A percentile compares a stretch with the other conserved stretches of the same genome.
phyloP scores from a whole-genome alignment of 2,888 invertebrate genomes.

The Homarus gammarus region DNA sequence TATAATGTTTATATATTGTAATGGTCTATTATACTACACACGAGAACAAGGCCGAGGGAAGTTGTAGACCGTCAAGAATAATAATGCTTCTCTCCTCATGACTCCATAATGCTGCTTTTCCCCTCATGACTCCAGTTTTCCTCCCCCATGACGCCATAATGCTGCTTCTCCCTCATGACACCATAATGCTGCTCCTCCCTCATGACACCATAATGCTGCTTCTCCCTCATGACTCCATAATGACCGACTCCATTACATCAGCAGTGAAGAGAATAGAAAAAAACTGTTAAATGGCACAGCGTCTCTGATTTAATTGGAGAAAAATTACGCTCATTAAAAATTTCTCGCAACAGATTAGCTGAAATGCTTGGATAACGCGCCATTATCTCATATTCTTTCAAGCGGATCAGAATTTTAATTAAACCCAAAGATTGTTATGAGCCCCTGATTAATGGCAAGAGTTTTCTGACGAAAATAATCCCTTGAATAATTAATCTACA shows the following conservation, averaged over 20 bases:
- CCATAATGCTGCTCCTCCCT: too few species aligned
- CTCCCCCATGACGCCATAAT: too few species aligned
- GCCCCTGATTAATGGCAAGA: constrained; percentile 32
- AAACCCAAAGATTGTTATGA: constrained; percentile 41
- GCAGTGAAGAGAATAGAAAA: neutral
- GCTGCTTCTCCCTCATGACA: too few species aligned
- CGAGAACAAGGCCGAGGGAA: too few species aligned
- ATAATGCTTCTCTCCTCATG: too few species aligned
- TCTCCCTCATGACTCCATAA: neutral
- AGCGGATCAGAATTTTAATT: constrained; percentile 43
- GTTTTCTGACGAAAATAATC: constrained; percentile 35
- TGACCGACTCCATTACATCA: neutral
- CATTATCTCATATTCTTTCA: constrained; percentile 32
- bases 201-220: too few species aligned
- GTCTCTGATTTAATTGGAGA: neutral
- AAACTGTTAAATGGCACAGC: neutral
- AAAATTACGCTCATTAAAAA: constrained; percentile 3
- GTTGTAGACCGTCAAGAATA: too few species aligned
- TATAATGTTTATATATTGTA: too few species aligned
- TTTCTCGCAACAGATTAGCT: neutral
- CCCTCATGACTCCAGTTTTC: too few species aligned
- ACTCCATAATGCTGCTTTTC: too few species aligned
- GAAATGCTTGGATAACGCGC: constrained; percentile 7
- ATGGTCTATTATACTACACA: too few species aligned
- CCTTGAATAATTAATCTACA: constrained; percentile 6